phyloP scores from a whole-genome alignment of 2,888 invertebrate genomes.

The Monoplex corrugatus region DNA sequence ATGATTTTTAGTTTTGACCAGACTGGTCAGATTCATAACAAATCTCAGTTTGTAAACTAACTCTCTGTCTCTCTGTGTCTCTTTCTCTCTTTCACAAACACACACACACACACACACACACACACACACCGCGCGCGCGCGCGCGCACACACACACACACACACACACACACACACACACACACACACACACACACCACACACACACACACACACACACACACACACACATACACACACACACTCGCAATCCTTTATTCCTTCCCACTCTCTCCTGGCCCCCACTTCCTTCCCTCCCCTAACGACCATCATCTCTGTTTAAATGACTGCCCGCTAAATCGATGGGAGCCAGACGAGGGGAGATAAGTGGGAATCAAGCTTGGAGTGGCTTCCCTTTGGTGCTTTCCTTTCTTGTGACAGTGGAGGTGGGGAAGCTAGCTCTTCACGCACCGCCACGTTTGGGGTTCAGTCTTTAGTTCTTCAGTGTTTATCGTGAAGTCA shows the following conservation, averaged over 20 bases:
- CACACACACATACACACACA: slow-evolving; percentile 17
- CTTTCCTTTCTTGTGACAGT: slow-evolving; percentile 24
- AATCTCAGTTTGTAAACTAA: too few species aligned
- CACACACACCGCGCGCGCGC: too few species aligned
- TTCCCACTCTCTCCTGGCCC: neutral
- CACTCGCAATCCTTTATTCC: too few species aligned
- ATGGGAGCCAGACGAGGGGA: slow-evolving; percentile 18
- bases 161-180: too few species aligned
- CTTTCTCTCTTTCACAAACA: too few species aligned
- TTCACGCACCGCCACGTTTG: neutral
- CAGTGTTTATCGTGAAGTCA: neutral
- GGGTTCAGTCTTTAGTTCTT: too few species aligned
- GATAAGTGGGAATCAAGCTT: slow-evolving; percentile 36
- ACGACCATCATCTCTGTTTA: neutral
- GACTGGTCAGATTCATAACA: too few species aligned
- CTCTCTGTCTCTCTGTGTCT: too few species aligned
- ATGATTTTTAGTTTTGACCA: too few species aligned
- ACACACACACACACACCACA: neutral
- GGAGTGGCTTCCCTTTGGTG: slow-evolving; percentile 25
- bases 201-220: slow-evolving; percentile 8
- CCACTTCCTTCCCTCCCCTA: neutral
- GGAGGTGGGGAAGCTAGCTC: neutral
- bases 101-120: too few species aligned
- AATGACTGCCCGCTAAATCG: neutral
- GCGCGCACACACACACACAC: too few species aligned